Percentiles rank a stretch among this genome's conserved stretches.
Conservation (phyloP, 2,797 vertebrate genomes). For the Cuniculus paca region DNA sequence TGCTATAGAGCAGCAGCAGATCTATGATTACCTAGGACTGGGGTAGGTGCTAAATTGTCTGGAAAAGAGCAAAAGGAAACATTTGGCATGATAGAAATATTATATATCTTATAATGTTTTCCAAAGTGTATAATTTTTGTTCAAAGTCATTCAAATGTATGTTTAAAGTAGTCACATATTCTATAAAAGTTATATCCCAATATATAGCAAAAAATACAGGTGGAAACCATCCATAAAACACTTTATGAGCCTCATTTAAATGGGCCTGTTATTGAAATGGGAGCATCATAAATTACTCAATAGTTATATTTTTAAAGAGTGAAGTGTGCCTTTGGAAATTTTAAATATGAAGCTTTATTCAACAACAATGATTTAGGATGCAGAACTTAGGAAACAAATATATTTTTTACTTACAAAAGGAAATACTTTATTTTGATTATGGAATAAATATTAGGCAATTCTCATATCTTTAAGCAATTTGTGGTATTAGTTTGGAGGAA, state of each 20-base stretch:
- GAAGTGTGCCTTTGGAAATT: not conserved
- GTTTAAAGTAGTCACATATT: not conserved
- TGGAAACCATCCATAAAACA: not conserved
- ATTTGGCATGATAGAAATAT: not conserved
- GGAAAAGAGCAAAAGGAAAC: not conserved
- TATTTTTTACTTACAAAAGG: not conserved
- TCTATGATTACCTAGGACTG: not conserved
- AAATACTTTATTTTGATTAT: slow-evolving; percentile 15
- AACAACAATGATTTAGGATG: not conserved
- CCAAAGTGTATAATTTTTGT: not conserved
- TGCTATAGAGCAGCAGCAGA: not conserved
- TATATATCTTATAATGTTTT: not conserved
- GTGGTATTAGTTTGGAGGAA: not conserved
- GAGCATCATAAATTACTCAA: not conserved
- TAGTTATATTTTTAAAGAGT: slow-evolving; percentile 27
- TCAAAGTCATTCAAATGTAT: not conserved
- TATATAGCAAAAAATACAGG: not conserved
- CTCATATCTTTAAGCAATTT: not conserved
- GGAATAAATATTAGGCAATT: not conserved
- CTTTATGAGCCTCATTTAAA: not conserved
- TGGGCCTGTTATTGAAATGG: not conserved
- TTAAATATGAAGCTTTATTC: slow-evolving; percentile 24
- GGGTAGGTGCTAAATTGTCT: not conserved
- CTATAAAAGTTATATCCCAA: not conserved
- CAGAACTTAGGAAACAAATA: slow-evolving; percentile 36